Percentiles rank a stretch among this genome's conserved stretches.
phyloP scores from a whole-genome alignment of 2,113 vertebrate genomes.

The Oreochromis niloticus region DNA sequence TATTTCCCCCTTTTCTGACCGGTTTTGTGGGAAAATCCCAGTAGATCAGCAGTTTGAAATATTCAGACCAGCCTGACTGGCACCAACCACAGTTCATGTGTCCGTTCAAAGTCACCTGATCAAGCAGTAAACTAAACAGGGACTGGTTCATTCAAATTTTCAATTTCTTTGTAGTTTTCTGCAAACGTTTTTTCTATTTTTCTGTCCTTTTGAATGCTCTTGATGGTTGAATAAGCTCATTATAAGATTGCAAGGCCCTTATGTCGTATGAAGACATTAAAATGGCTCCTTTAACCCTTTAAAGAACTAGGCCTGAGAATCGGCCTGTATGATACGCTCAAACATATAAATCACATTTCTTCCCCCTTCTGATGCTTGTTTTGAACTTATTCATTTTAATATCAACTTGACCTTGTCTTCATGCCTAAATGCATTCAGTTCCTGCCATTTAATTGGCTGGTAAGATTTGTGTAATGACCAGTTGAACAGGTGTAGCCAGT shows the following conservation, averaged over 20 bases:
- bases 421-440: neutral
- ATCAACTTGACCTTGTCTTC: neutral
- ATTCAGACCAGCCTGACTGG: neutral
- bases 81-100: neutral
- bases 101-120: neutral
- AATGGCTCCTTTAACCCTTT: neutral
- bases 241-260: neutral
- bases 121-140: neutral
- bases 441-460: neutral
- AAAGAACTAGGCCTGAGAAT: neutral
- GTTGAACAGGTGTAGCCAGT: neutral
- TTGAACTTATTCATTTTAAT: neutral
- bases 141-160: neutral
- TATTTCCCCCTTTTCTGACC: neutral
- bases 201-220: neutral
- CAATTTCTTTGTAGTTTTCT: neutral
- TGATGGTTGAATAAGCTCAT: neutral
- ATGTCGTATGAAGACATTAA: neutral
- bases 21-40: neutral
- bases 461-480: neutral
- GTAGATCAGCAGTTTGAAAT: neutral
- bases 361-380: neutral
- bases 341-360: neutral
- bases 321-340: neutral
- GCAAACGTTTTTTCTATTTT: fast-evolving